These are phyloP conservation scores for Plectrocnemia conspersa DNA, from an alignment of 1,140 invertebrate genomes.

Conservation along the genomic window DNA sequence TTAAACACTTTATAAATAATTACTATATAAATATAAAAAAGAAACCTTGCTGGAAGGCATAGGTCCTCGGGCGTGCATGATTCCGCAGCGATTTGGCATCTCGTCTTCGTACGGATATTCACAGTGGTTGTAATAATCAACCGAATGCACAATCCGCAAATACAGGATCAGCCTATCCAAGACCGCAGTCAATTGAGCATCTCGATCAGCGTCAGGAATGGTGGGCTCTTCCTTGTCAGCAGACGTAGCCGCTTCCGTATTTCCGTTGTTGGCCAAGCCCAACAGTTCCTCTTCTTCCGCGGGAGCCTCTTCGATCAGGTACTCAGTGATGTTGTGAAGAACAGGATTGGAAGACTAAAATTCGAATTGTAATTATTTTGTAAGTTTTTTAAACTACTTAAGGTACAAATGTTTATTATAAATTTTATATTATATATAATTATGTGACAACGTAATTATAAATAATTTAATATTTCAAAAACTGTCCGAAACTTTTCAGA, in stretches of 20 bases:
- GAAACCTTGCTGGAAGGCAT: conserved; percentile 74
- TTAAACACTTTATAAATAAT: conserved; percentile 1
- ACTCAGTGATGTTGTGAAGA: conserved; percentile 95
- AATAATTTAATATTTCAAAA: conserved; percentile 2
- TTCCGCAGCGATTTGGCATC: conserved; percentile 98
- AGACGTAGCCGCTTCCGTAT: conserved; percentile 54
- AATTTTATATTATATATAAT: neutral
- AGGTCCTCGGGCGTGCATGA: conserved; percentile 92
- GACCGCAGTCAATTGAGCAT: conserved; percentile 71
- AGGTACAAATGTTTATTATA: neutral
- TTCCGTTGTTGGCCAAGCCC: conserved; percentile 61
- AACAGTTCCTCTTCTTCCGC: conserved; percentile 96
- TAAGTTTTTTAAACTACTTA: neutral
- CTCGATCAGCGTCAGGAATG: conserved; percentile 61
- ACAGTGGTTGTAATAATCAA: conserved; percentile 98
- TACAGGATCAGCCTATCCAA: conserved; percentile 80
- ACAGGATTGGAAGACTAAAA: conserved; percentile 91
- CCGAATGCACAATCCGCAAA: conserved; percentile 93
- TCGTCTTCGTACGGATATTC: conserved; percentile 99
- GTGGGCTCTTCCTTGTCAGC: conserved; percentile 43
- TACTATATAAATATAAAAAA: conserved; percentile 12
- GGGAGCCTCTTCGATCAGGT: conserved; percentile 95
- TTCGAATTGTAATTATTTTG: conserved; percentile 54
- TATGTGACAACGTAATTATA: conserved; percentile 21
- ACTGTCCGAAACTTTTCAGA: conserved; percentile 2